Conservation (phyloP, 2,888 invertebrate species). For the Nomada ruficornis region DNA sequence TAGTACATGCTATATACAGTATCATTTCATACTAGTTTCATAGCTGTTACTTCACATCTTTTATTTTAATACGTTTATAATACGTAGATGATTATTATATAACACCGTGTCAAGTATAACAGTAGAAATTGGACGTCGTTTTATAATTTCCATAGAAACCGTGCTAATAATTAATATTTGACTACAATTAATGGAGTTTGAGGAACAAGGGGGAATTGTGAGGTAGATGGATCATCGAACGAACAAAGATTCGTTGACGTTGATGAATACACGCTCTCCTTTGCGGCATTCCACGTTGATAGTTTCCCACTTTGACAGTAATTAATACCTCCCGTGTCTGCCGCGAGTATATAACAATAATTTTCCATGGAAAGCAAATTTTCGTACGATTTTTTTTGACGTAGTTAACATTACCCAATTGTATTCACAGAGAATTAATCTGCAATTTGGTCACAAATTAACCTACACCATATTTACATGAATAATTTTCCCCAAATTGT, state of each 20-base stretch:
- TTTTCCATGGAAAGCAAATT: too few relatives aligned
- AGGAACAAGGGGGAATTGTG: not conserved
- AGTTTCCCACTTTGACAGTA: not conserved
- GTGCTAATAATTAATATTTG: constrained; percentile 29
- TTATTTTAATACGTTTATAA: too few relatives aligned
- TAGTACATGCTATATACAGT: too few relatives aligned
- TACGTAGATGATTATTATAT: too few relatives aligned
- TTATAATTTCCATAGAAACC: not conserved
- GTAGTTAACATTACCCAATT: not conserved
- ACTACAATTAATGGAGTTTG: too few relatives aligned
- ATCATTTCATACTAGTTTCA: too few relatives aligned
- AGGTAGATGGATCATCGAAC: constrained; percentile 28
- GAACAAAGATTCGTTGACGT: constrained; percentile 36
- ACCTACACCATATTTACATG: constrained; percentile 21
- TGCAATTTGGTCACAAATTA: constrained; percentile 9
- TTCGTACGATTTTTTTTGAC: not conserved
- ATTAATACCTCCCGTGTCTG: not conserved
- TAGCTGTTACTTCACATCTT: too few relatives aligned
- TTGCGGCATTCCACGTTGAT: not conserved
- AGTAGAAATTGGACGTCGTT: constrained; percentile 1
- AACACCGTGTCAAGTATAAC: not conserved
- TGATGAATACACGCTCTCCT: constrained; percentile 27
- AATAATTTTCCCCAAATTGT: constrained; percentile 22
- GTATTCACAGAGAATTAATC: not conserved
- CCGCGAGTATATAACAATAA: too few relatives aligned